phyloP scores from a whole-genome alignment of 2,888 invertebrate genomes.

The Mesorhabditis belari region DNA sequence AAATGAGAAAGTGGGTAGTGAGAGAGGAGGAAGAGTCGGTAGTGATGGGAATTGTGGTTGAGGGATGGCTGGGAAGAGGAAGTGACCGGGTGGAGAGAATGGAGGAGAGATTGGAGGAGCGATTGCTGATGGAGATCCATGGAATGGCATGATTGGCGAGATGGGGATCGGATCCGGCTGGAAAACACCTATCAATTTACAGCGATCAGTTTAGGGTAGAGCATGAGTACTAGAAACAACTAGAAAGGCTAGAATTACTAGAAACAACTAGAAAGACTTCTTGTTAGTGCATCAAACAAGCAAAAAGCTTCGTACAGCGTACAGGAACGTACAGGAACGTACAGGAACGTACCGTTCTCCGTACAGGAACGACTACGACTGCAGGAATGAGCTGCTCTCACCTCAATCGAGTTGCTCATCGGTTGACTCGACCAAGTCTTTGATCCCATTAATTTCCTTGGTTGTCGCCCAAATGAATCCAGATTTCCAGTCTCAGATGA shows the following conservation, averaged over 20 bases:
- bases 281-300: too few relatives aligned
- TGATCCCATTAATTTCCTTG: background rate
- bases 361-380: too few relatives aligned
- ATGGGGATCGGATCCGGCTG: background rate
- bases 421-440: background rate
- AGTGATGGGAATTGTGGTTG: constrained; percentile 15
- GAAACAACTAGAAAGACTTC: too few relatives aligned
- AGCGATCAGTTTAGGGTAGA: background rate
- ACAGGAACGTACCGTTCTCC: too few relatives aligned
- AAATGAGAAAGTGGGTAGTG: constrained; percentile 10
- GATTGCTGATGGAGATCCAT: background rate
- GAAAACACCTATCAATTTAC: too few relatives aligned
- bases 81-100: constrained; percentile 2
- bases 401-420: background rate
- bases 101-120: too few relatives aligned
- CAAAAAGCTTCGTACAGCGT: too few relatives aligned
- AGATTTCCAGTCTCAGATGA: too few relatives aligned
- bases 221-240: too few relatives aligned
- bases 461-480: background rate
- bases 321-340: too few relatives aligned
- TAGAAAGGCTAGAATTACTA: too few relatives aligned
- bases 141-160: background rate
- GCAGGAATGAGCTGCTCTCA: too few relatives aligned
- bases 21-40: constrained; percentile 12
- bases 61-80: constrained; percentile 26